Evolutionary conservation across 2,113 vertebrate species (phyloP), one percentile per base, ranked within the genome.

Genomic region (Toxostoma redivivum): DNA sequence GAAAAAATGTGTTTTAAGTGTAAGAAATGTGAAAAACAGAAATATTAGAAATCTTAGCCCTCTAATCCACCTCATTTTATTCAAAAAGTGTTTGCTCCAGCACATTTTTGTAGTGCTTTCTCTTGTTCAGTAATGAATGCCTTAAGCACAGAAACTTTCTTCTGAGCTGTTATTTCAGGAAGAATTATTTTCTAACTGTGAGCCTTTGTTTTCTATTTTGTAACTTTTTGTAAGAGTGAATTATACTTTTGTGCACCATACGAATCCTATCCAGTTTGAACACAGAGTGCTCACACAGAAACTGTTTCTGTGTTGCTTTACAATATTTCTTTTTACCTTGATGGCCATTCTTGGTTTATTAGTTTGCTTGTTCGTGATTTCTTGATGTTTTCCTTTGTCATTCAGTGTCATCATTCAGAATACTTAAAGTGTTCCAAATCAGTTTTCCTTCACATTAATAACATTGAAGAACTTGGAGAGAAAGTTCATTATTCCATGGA

Each of bases 21-120:
- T 69, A 80, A 19, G 37, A 69, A 82, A 40, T 40, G 3, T 60
- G 35, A 79, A 90, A 88, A 93, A 4, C 47, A 66, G 54, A 80
- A 90, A 48, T 92, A 51, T 9, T 77, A 74, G 51, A 73, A 77
- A 73, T 60, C 33, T 67, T 77, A 79, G 45, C 25, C 22, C n/a
- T 79, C n/a, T 95, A 72, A 90, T 87, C 79, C 47, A 81, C 33
- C 19, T 70, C 6, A 51, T 78, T 82, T 82, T 67, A 74, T 40
- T 62, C 37, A 79, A 73, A 90, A 96, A 93, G 22, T 81, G 54
- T 77, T 95, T 88, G 60, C 23, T 83, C 30, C 54, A 93, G 87
- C 90, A 92, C 94, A 95, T 95, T 93, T 93, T 95, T 95, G 50
- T 83, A 90, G 67, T 78, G 62, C 74, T 95, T 96, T 94, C 58